phyloP scores from a whole-genome alignment of 64 coral and sea anemone genomes.

The Montipora capricornis region DNA sequence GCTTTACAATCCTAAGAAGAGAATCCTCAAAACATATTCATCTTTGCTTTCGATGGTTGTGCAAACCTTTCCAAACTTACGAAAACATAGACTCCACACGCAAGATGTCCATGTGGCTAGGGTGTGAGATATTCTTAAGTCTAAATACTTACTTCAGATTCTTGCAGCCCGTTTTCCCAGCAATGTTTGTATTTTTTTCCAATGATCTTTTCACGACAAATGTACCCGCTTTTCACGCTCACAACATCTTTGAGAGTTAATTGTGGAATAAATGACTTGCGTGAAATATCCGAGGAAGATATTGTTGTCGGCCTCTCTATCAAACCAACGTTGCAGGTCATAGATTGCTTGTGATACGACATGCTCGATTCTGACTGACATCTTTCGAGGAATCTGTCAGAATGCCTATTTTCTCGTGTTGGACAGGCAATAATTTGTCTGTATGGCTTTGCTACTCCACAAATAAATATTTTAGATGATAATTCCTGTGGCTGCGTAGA shows the following conservation, averaged over 20 bases:
- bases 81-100: too few species aligned
- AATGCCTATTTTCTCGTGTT: not conserved
- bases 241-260: slow-evolving; percentile 31
- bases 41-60: too few species aligned
- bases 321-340: not conserved
- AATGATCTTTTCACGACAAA: slow-evolving; percentile 11
- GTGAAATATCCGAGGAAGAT: not conserved
- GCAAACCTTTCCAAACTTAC: too few species aligned
- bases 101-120: too few species aligned
- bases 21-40: too few species aligned
- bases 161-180: not conserved
- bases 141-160: not conserved
- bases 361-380: slow-evolving; percentile 15
- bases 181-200: not conserved
- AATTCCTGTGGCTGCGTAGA: not conserved
- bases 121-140: not conserved
- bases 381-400: not conserved
- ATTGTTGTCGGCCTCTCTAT: not conserved
- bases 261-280: not conserved
- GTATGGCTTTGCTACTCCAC: slow-evolving; percentile 2
- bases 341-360: slow-evolving; percentile 28
- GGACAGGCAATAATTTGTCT: not conserved
- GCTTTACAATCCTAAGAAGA: too few species aligned
- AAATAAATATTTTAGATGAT: not conserved
- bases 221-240: not conserved